phyloP scores from a whole-genome alignment of 2,888 invertebrate genomes.

The Teinopalpus imperialis region DNA sequence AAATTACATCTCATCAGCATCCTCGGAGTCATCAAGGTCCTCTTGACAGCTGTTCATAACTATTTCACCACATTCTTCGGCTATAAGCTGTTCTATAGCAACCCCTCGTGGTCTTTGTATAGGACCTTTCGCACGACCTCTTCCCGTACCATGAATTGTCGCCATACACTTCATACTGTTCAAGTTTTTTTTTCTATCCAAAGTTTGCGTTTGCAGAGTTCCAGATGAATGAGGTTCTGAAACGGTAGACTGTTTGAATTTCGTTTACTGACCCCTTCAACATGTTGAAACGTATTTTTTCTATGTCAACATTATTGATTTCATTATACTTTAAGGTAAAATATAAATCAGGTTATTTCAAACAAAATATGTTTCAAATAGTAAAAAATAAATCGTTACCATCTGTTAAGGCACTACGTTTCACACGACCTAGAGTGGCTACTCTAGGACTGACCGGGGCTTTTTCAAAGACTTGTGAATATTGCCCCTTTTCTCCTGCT shows the following conservation, averaged over 20 bases:
- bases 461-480: conserved; percentile 81
- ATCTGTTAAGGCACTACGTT: conserved; percentile 62
- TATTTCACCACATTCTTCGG: conserved; percentile 70
- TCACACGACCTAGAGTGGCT: conserved; percentile 65
- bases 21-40: conserved; percentile 83
- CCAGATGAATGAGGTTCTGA: conserved; percentile 75
- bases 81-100: conserved; percentile 70
- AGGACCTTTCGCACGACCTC: conserved; percentile 53
- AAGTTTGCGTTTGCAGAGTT: conserved; percentile 71
- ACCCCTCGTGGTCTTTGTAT: conserved; percentile 66
- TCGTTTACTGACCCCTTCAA: no score
- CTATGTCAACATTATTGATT: no score
- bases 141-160: conserved; percentile 62
- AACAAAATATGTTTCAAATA: conserved; percentile 1
- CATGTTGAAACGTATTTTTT: no score
- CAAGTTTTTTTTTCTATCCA: conserved; percentile 60
- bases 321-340: no score
- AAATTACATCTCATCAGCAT: conserved; percentile 75
- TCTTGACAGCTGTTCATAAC: conserved; percentile 73
- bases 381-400: conserved; percentile 43
- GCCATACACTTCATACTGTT: conserved; percentile 64
- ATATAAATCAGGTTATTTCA: no score
- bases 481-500: conserved; percentile 73
- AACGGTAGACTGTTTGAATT: conserved; percentile 15
- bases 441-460: conserved; percentile 79